Percentiles rank a stretch among this genome's conserved stretches.
Evolutionary conservation across 2,888 invertebrate species (phyloP).

Genomic region (Spicauda simplicius): DNA sequence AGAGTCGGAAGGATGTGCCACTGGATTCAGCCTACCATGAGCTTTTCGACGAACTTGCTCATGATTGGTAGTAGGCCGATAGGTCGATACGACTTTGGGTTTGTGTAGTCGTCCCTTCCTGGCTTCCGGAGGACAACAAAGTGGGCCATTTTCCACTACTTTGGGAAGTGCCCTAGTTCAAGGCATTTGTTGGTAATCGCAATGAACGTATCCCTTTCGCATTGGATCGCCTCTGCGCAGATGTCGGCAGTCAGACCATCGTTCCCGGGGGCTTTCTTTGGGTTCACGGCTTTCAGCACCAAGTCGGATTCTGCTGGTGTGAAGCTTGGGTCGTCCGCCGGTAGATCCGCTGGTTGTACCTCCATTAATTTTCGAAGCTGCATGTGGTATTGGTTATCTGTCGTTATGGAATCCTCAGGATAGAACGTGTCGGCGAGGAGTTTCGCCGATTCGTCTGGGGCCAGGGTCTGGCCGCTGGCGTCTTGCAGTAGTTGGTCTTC

Average conservation of each 20-base stretch:
- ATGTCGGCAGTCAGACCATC: conserved; percentile 9
- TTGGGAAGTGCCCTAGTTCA: too few species aligned
- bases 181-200: too few species aligned
- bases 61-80: conserved; percentile 7
- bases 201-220: too few species aligned
- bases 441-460: conserved; percentile 37
- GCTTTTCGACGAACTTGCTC: conserved; percentile 25
- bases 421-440: too few species aligned
- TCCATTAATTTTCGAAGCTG: neutral
- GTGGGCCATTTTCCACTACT: neutral
- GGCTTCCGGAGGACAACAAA: conserved; percentile 2
- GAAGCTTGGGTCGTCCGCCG: neutral
- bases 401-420: too few species aligned
- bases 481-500: conserved; percentile 32
- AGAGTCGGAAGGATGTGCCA: conserved; percentile 12
- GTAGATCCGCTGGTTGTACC: neutral
- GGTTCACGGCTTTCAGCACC: neutral
- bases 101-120: neutral
- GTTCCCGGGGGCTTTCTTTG: neutral
- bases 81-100: conserved; percentile 5
- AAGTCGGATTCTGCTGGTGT: neutral
- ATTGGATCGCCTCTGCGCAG: neutral
- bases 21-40: conserved; percentile 15
- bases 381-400: conserved; percentile 20
- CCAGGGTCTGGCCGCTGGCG: conserved; percentile 26